Percentiles rank a stretch among this genome's conserved stretches.
phyloP scores from a whole-genome alignment of 2,113 vertebrate genomes.

The Labeo catla region DNA sequence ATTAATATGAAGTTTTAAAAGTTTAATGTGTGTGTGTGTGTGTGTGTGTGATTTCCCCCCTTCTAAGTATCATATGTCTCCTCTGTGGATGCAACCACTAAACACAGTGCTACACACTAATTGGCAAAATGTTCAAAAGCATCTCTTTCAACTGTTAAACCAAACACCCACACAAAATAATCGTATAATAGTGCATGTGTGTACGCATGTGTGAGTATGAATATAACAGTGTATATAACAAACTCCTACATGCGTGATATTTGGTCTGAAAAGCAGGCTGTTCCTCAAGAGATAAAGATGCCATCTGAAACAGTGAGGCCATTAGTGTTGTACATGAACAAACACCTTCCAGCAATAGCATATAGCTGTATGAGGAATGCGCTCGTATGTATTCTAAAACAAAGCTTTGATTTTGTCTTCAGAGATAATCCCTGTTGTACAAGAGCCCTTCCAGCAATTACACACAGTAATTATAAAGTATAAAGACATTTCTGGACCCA shows the following conservation, averaged over 20 bases:
- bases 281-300: constrained; percentile 9
- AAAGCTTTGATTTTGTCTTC: constrained; percentile 17
- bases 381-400: neutral
- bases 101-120: constrained; percentile 31
- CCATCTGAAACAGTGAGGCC: neutral
- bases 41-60: neutral
- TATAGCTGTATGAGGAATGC: neutral
- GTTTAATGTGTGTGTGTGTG: neutral
- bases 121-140: constrained; percentile 41
- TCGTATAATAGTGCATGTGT: constrained; percentile 13
- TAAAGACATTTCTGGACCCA: neutral
- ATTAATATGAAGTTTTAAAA: constrained; percentile 18
- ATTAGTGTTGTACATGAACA: constrained; percentile 27
- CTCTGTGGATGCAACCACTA: constrained; percentile 22
- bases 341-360: constrained; percentile 18
- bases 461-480: neutral
- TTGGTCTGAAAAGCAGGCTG: constrained; percentile 9
- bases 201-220: neutral
- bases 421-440: neutral
- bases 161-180: constrained; percentile 18
- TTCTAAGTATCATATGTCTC: neutral
- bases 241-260: constrained; percentile 39
- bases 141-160: constrained; percentile 15
- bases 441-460: neutral
- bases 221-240: constrained; percentile 13